Conservation (phyloP, 2,888 invertebrate species). For the Trichopoda pennipes region DNA sequence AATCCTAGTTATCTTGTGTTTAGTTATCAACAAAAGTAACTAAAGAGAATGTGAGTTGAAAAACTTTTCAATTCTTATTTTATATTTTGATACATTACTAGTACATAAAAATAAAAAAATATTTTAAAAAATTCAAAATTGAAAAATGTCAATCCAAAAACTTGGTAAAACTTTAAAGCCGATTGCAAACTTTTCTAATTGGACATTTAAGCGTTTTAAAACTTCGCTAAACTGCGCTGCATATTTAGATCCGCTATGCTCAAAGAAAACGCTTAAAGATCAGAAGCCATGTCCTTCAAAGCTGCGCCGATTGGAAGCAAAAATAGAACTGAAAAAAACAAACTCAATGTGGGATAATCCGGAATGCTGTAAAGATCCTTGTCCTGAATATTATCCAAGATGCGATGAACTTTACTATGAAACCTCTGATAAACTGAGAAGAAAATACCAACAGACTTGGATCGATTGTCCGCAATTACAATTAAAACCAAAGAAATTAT, state of each 20-base stretch:
- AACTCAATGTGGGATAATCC: constrained; percentile 75
- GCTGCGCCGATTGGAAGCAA: constrained; percentile 9
- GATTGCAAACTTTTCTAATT: not conserved
- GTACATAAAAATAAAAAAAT: constrained; percentile 5
- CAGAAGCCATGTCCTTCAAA: constrained; percentile 33
- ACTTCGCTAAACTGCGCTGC: constrained; percentile 18
- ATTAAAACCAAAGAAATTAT: constrained; percentile 72
- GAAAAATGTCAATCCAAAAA: constrained; percentile 30
- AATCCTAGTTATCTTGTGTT: too few species aligned
- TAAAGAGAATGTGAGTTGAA: not conserved
- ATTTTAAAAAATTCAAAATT: constrained; percentile 11
- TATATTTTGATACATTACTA: not conserved
- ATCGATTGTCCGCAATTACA: constrained; percentile 74
- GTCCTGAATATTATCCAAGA: constrained; percentile 70
- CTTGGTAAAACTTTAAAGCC: not conserved
- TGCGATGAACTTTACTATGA: constrained; percentile 77
- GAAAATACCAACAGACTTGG: constrained; percentile 78
- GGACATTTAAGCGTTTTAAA: not conserved
- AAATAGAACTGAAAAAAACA: constrained; percentile 41
- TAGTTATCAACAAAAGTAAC: not conserved
- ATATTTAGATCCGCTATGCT: constrained; percentile 40
- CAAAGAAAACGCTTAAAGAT: constrained; percentile 29
- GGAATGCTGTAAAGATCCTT: constrained; percentile 68
- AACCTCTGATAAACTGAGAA: constrained; percentile 75
- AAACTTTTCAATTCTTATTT: not conserved